phyloP scores from a whole-genome alignment of 2,888 invertebrate species.

The Ganaspis brasiliensis region DNA sequence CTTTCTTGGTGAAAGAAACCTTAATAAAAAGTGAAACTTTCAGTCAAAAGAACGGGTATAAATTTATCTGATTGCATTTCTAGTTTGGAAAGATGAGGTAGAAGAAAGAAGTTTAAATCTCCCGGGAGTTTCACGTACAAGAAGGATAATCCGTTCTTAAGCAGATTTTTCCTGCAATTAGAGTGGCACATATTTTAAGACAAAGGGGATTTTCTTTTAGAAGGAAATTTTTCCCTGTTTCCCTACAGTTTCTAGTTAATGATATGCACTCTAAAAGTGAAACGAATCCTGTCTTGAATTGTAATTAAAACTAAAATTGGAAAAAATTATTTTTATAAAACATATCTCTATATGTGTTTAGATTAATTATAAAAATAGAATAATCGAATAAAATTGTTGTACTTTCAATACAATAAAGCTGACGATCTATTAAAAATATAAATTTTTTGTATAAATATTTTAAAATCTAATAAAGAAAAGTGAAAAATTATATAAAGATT shows the following conservation, averaged over 20 bases:
- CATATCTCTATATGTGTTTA: no score
- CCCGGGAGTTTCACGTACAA: slow-evolving; percentile 5
- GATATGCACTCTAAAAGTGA: no score
- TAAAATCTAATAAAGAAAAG: not conserved
- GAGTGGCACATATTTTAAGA: not conserved
- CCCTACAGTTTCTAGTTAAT: no score
- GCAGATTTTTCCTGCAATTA: slow-evolving; percentile 31
- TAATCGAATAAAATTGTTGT: no score
- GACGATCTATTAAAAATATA: no score
- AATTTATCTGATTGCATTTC: slow-evolving; percentile 16
- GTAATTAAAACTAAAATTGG: no score
- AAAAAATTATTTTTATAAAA: no score
- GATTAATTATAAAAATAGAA: no score
- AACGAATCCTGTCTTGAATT: not conserved
- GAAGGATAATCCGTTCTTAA: not conserved
- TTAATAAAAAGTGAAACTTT: slow-evolving; percentile 8
- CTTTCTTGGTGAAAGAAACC: not conserved
- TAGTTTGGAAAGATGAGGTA: slow-evolving; percentile 8
- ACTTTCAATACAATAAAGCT: no score
- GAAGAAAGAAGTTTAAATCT: slow-evolving; percentile 1
- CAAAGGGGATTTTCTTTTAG: not conserved
- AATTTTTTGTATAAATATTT: no score
- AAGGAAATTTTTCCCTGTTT: not conserved
- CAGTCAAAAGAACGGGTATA: not conserved
- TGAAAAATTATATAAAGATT: not conserved